phyloP scores from a whole-genome alignment of 2,797 vertebrate genomes.

The Gadopsis bispinosus region DNA sequence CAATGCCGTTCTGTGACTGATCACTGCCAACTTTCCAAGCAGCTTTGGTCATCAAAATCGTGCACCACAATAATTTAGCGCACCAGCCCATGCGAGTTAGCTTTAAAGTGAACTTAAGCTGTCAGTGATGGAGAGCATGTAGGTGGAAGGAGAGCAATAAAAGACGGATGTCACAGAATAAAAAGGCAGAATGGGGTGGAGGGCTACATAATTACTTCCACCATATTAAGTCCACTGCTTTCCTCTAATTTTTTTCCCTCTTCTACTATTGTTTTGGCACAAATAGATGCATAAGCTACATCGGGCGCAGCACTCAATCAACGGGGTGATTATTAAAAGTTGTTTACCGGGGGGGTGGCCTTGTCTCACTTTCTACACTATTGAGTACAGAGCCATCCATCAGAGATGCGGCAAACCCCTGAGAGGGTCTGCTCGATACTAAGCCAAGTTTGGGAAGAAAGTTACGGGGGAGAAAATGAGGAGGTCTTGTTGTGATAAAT shows the following conservation, averaged over 20 bases:
- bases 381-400: constrained; percentile 64
- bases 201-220: constrained; percentile 72
- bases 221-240: constrained; percentile 63
- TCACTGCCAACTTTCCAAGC: constrained; percentile 64
- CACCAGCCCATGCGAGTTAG: constrained; percentile 17
- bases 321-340: constrained; percentile 79
- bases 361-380: constrained; percentile 68
- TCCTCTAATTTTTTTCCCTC: constrained; percentile 25
- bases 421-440: constrained; percentile 33
- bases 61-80: constrained; percentile 41
- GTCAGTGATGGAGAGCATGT: constrained; percentile 60
- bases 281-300: constrained; percentile 67
- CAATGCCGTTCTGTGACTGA: constrained; percentile 65
- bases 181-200: constrained; percentile 29
- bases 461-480: constrained; percentile 53
- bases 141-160: constrained; percentile 42
- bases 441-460: constrained; percentile 60
- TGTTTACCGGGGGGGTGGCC: constrained; percentile 75
- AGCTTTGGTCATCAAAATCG: constrained; percentile 75
- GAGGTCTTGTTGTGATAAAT: constrained; percentile 66
- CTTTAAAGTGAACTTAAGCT: constrained; percentile 47
- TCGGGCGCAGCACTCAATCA: constrained; percentile 70
- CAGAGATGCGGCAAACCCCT: constrained; percentile 48
- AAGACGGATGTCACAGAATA: constrained; percentile 44
- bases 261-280: constrained; percentile 61